Evolutionary conservation across 2,113 vertebrate genomes (phyloP).

Genomic region (Aix galericulata): DNA sequence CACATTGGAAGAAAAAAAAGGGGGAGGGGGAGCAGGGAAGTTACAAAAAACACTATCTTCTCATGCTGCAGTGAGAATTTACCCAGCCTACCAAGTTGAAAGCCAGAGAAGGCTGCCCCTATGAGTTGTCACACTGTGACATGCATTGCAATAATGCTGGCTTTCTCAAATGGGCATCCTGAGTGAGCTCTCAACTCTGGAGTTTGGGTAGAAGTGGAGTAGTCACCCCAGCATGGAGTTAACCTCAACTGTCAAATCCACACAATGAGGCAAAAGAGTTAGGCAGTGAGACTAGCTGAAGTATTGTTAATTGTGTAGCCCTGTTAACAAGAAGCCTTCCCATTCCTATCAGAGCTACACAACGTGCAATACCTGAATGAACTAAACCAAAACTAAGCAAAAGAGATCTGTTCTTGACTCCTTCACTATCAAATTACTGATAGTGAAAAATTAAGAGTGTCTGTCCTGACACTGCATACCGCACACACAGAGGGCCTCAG

Average conservation of each 20-base stretch:
- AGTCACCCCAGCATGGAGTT: not conserved
- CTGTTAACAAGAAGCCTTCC: not conserved
- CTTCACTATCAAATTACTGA: not conserved
- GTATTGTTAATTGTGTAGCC: not conserved
- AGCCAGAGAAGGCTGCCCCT: not conserved
- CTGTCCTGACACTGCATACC: not conserved
- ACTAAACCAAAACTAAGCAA: not conserved
- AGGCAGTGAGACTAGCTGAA: not conserved
- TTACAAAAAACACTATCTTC: not conserved
- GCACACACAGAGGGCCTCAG: not conserved
- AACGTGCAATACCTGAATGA: not conserved
- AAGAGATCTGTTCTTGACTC: not conserved
- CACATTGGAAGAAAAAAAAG: not conserved
- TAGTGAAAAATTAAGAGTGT: not conserved
- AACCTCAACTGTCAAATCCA: not conserved
- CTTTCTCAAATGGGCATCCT: not conserved
- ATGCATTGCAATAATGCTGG: not conserved
- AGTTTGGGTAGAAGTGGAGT: not conserved
- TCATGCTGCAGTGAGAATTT: rapidly evolving
- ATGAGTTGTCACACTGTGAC: not conserved
- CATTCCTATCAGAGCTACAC: not conserved
- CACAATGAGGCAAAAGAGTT: not conserved
- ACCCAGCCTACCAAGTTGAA: not conserved
- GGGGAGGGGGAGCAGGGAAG: not conserved
- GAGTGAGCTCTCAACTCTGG: not conserved